Evolutionary conservation across 2,797 vertebrate species (phyloP).

Genomic region (Semaprochilodus insignis): DNA sequence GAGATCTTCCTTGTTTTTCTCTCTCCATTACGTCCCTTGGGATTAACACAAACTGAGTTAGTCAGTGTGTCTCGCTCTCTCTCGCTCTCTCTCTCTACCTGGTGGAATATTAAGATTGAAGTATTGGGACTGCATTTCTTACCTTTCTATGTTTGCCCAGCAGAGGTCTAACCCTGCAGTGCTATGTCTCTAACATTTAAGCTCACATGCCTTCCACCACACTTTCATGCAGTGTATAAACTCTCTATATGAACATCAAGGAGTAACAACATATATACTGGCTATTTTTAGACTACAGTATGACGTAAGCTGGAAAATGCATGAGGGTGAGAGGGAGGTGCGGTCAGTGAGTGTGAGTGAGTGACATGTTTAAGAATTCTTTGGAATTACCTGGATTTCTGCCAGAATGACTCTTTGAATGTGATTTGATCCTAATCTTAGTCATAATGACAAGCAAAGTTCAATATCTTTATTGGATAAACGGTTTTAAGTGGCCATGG

Average conservation of each 20-base stretch:
- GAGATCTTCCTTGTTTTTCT: constrained; percentile 15
- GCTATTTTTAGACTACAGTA: constrained; percentile 31
- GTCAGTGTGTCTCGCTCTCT: background rate
- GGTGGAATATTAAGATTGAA: too few species aligned
- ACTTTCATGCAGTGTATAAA: too few species aligned
- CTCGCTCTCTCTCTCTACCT: background rate
- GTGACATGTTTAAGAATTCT: background rate
- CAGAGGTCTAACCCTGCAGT: too few species aligned
- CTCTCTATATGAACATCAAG: too few species aligned
- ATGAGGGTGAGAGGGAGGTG: background rate
- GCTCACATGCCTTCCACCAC: too few species aligned
- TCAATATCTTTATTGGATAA: background rate
- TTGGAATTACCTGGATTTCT: background rate
- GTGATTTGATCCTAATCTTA: background rate
- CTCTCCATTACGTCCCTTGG: background rate
- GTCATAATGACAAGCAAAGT: background rate
- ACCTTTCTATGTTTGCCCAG: too few species aligned
- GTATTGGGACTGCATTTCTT: too few species aligned
- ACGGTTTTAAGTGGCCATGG: background rate
- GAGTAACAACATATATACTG: constrained; percentile 25
- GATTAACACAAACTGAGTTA: background rate
- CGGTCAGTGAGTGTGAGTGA: background rate
- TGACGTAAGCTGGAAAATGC: constrained; percentile 21
- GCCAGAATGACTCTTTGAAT: too few species aligned
- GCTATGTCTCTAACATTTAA: too few species aligned